phyloP scores from a whole-genome alignment of 2,888 invertebrate species.

The Coelopa pilipes region DNA sequence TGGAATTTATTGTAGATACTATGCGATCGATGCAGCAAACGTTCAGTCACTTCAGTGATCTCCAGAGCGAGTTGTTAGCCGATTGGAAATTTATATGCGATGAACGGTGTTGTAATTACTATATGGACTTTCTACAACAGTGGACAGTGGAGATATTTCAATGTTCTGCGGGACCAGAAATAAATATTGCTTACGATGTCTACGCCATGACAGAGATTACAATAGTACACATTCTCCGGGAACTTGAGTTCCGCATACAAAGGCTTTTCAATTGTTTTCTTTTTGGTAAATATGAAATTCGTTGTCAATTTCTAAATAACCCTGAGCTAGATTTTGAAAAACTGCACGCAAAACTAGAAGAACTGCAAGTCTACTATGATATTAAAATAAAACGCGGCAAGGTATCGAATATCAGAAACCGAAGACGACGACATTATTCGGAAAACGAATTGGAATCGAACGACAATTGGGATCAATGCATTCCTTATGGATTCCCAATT shows the following conservation, averaged over 20 bases:
- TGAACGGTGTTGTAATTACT: conserved; percentile 52
- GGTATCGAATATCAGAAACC: conserved; percentile 43
- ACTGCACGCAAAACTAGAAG: conserved; percentile 55
- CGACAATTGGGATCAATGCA: conserved; percentile 47
- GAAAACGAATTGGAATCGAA: neutral
- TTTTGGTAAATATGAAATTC: conserved; percentile 52
- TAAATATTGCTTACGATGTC: conserved; percentile 55
- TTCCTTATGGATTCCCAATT: conserved; percentile 56
- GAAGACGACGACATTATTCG: conserved; percentile 29
- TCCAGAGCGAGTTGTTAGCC: conserved; percentile 51
- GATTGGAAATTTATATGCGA: conserved; percentile 49
- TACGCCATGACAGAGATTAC: conserved; percentile 57
- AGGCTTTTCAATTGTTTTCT: conserved; percentile 59
- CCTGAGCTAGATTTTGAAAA: conserved; percentile 57
- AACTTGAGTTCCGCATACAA: conserved; percentile 61
- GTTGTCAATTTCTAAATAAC: conserved; percentile 57
- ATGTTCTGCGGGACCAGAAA: conserved; percentile 51
- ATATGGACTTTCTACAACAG: conserved; percentile 56
- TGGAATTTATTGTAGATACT: conserved; percentile 54
- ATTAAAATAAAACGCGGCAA: conserved; percentile 54
- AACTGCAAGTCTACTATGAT: conserved; percentile 59
- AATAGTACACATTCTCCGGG: conserved; percentile 56
- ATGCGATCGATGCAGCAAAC: conserved; percentile 49
- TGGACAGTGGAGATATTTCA: conserved; percentile 56
- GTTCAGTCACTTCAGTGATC: conserved; percentile 53